Base-by-base conservation (phyloP, 2,888 invertebrate genomes). In the Stramonita haemastoma region DNA sequence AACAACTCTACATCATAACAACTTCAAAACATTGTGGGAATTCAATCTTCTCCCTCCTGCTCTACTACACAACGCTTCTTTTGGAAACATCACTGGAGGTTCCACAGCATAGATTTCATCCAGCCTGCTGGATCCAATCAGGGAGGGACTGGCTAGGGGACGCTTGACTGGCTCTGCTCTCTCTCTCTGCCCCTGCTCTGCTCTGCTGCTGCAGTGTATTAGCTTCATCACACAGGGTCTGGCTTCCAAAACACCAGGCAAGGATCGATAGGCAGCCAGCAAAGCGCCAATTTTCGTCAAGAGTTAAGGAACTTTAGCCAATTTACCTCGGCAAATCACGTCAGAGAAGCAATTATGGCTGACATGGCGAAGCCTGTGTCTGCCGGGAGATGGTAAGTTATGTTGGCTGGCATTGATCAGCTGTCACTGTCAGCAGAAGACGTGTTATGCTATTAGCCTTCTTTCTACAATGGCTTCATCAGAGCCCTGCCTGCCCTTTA, bases 301-400 rank as follows among this genome's bases (percentile, higher is more conserved):
- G 81, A 83, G 77, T 88, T 83, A 83, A 88, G 60, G 88, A 66
- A 66, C 77, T 81, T 83, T 57, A 60, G 81, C 83, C 81, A 88
- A 81, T 88, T 83, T 81, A 83, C 87, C 60, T 88, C 57, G n/a
- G 66, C 88, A 83, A 57, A 87, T 87, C 87, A 87, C 87, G 87
- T 87, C 87, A 73, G 73, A 73, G 73, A 29, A 70, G 46, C 87
- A 70, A 73, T 86, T 60, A 86, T 17, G 60, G 60, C 29, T 86
- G 66, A 66, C 86, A 60, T 60, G 86, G 29, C 57, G 34, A 17
- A n/a, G 32, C 34, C n/a, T n/a, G 36, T 13, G 86, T 86, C n/a
- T 32, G 60, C 19, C 66, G 60, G 34, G 32, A 11, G 60, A 19
- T 17, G 86, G 60, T 86, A 32, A 34, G 57, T 86, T 86, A 86